Evolutionary conservation across 2,113 vertebrate genomes (phyloP), one percentile per base, ranked within the genome.

Genomic region (Crotalus horridus): DNA sequence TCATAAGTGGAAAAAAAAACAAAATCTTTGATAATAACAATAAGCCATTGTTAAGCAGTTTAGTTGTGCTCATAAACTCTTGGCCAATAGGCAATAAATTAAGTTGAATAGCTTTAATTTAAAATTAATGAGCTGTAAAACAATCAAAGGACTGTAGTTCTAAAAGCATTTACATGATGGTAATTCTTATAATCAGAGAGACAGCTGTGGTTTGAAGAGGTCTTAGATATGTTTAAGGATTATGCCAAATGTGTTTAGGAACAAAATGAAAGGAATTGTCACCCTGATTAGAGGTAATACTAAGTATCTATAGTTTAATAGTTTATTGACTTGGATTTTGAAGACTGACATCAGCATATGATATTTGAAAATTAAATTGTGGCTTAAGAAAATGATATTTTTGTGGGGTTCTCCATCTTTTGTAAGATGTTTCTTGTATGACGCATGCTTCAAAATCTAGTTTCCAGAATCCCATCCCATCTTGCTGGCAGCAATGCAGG

Each of bases 61-160:
- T 56, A 20, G 43, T 12, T 39, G 17, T 43, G 81, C 69, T 89
- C 15, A 59, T 26, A 92, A 85, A 61, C 21, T 61, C 81, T 61
- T 86, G 48, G 74, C 23, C 48, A 93, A 86, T 0, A 87, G 46
- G 55, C 55, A 93, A 93, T 86, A 90, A 86, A 87, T 4, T 43
- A 61, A 93, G n/a, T 24, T 93, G 88, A 90, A 86, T 87, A 61
- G 46, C 74, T 64, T 43, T 33, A 89, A 58, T 92, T 81, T 59
- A 56, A 93, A 56, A 24, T 86, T 93, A 61, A 39, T 93, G 81
- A 90, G 29, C 58, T 93, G 46, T 54, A 86, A 93, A 93, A 90
- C 74, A 90, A 93, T 86, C 61, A 81, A 89, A 88, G 74, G 55
- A n/a, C 53, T 48, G 1, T 89, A 55, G 55, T 29, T 61, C 58